phyloP scores from a whole-genome alignment of 92 coral and sea anemone species.

The Paragorgia papillata region DNA sequence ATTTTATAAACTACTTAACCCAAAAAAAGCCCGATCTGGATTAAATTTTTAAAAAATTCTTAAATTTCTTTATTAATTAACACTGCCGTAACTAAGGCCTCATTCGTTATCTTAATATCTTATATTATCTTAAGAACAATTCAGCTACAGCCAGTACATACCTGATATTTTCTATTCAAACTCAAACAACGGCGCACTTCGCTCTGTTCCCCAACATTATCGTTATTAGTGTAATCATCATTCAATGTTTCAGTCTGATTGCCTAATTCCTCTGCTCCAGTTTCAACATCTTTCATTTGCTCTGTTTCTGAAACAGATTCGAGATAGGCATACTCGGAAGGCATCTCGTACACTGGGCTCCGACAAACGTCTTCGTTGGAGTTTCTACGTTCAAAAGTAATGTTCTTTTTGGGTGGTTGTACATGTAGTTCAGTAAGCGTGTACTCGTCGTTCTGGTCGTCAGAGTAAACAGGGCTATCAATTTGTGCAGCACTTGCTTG shows the following conservation, averaged over 20 bases:
- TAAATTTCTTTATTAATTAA: too few relatives aligned
- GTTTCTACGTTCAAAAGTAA: neutral
- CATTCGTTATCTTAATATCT: too few relatives aligned
- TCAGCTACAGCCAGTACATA: too few relatives aligned
- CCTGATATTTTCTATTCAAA: constrained; percentile 42
- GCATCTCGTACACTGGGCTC: neutral
- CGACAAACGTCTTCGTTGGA: neutral
- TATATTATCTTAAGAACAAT: too few relatives aligned
- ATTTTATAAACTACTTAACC: too few relatives aligned
- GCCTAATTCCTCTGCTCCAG: too few relatives aligned
- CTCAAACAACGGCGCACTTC: constrained; percentile 37
- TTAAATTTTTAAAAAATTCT: too few relatives aligned
- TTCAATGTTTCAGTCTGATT: neutral
- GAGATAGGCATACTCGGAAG: neutral
- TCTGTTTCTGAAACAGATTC: neutral
- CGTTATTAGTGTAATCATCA: neutral
- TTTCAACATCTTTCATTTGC: neutral
- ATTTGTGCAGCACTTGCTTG: constrained; percentile 2
- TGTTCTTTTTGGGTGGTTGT: neutral
- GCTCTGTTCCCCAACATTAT: constrained; percentile 5
- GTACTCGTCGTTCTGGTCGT: neutral
- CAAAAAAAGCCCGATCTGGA: too few relatives aligned
- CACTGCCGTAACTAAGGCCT: too few relatives aligned
- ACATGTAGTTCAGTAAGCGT: constrained; percentile 8
- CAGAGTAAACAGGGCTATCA: neutral